Base-by-base conservation (phyloP, 2,888 invertebrate species). In the Zygothrica quintamaculata region DNA sequence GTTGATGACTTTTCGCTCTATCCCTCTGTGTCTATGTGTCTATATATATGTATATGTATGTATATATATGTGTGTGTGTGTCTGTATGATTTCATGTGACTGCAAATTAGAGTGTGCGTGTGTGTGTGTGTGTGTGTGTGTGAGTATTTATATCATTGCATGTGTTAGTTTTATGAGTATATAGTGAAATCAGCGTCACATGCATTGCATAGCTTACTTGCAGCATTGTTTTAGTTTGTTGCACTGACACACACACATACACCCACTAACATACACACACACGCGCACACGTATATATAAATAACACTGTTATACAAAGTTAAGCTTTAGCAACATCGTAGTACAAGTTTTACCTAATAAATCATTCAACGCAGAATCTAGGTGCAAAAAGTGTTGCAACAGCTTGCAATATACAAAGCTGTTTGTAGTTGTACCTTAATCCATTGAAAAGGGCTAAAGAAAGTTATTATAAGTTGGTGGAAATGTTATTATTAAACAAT, bases 1-100 rank as follows among this genome's bases (percentile, higher is more conserved):
- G 74, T 68, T 70, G 73, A 86, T 86, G 80, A 70, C 65, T 73
- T 72, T 67, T 60, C 18, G 18, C 18, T 22, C 37, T 57, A 36
- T 57, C 12, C 36, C 37, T 44, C 40, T 53, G 42, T 60, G 13
- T 39, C 40, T 44, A 40, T 53, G 55, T 50, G 11, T 16, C 33
- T 18, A 36, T 15, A 34, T 53, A 7, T 18, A 26, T 15, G 37
- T 52, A 43, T 43, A 40, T 40, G 43, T 8, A 5, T 34, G 36
- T 18, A 9, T 25, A 6, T 29, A 1, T 13, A 12, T 39, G 12
- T 36, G 43, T 44, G 44, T 53, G 55, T 50, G 11, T 15, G 33
- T 18, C 33, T 15, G 36, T 52, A n/a, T n/a, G n/a, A n/a, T n/a
- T n/a, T n/a, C n/a, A n/a, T n/a, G n/a, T n/a, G n/a, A n/a, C n/a